Percentiles rank a stretch among this genome's conserved stretches.
phyloP scores from a whole-genome alignment of 2,113 vertebrate genomes.

The Paratilapia polleni region DNA sequence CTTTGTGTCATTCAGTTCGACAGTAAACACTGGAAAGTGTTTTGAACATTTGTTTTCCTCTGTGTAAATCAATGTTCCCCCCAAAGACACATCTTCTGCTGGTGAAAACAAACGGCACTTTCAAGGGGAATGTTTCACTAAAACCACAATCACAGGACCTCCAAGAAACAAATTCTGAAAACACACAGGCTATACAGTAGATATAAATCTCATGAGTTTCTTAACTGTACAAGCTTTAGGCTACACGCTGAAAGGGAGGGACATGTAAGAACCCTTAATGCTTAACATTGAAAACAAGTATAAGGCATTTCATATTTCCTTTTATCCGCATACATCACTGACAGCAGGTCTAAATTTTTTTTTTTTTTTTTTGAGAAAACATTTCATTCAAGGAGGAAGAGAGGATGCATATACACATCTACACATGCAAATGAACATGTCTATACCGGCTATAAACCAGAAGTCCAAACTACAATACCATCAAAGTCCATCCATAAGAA shows the following conservation, averaged over 20 bases:
- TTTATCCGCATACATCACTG: conserved; percentile 70
- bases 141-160: conserved; percentile 75
- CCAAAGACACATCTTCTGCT: conserved; percentile 71
- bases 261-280: conserved; percentile 72
- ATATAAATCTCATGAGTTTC: conserved; percentile 73
- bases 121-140: conserved; percentile 78
- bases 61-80: conserved; percentile 41
- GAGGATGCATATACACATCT: conserved; percentile 76
- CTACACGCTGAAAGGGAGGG: conserved; percentile 75
- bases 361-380: conserved; percentile 62
- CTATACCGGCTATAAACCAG: conserved; percentile 62
- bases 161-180: conserved; percentile 70
- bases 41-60: conserved; percentile 56
- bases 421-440: conserved; percentile 77
- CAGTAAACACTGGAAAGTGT: conserved; percentile 54
- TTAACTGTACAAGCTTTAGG: conserved; percentile 76
- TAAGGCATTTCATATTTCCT: conserved; percentile 80
- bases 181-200: conserved; percentile 75
- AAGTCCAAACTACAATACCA: conserved; percentile 69
- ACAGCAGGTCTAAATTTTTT: conserved; percentile 74
- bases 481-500: conserved; percentile 57
- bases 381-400: conserved; percentile 70
- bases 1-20: conserved; percentile 63
- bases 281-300: conserved; percentile 76
- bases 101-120: conserved; percentile 81